Conservation (phyloP, 2,888 invertebrate species). For the Anthrax anthrax region DNA sequence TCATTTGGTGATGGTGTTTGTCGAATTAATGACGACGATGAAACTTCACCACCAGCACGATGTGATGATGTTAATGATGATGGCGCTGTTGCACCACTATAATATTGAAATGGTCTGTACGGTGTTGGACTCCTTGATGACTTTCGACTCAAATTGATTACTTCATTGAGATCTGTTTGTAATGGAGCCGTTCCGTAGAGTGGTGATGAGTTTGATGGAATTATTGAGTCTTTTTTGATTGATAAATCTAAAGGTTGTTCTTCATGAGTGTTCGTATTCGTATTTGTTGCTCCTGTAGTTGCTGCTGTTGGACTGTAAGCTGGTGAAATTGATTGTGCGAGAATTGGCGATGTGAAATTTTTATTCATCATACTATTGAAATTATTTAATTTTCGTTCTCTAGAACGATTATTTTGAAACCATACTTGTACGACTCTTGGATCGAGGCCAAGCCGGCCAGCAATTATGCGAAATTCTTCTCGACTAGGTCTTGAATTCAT, state of each 20-base stretch:
- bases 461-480: slow-evolving; percentile 83
- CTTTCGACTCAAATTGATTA: slow-evolving; percentile 61
- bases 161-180: slow-evolving; percentile 45
- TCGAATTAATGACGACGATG: slow-evolving; percentile 18
- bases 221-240: slow-evolving; percentile 53
- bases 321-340: slow-evolving; percentile 9
- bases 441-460: slow-evolving; percentile 58
- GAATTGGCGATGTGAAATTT: slow-evolving; percentile 20
- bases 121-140: slow-evolving; percentile 48
- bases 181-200: slow-evolving; percentile 44
- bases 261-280: slow-evolving; percentile 18
- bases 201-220: slow-evolving; percentile 47
- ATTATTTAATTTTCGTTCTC: slow-evolving; percentile 58
- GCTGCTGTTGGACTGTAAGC: slow-evolving; percentile 12
- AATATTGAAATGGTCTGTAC: slow-evolving; percentile 35
- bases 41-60: slow-evolving; percentile 1
- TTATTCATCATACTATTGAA: slow-evolving; percentile 18
- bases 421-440: slow-evolving; percentile 82
- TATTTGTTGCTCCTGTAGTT: slow-evolving; percentile 2
- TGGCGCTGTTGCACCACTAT: slow-evolving; percentile 17
- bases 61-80: slow-evolving; percentile 7
- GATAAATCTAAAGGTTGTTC: slow-evolving; percentile 88
- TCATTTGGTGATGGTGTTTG: slow-evolving; percentile 24
- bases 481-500: slow-evolving; percentile 86
- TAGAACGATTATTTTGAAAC: slow-evolving; percentile 91